These are phyloP conservation scores for Hirtodrosophila confusa DNA, from an alignment of 2,888 invertebrate species.

Conservation along the genomic window DNA sequence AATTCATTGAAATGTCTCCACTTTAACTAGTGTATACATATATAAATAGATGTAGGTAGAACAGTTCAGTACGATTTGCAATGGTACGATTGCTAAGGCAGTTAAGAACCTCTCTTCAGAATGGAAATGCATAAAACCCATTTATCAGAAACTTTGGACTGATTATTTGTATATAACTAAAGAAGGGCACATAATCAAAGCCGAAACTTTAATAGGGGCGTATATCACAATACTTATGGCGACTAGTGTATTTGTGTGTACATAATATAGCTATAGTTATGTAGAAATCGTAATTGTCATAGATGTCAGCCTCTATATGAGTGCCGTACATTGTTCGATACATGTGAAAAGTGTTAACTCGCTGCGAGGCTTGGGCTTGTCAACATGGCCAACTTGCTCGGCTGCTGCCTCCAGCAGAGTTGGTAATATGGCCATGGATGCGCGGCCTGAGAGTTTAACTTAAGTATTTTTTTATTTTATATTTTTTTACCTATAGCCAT, in stretches of 20 bases:
- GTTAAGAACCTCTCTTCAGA: too few species aligned
- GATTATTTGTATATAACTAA: too few species aligned
- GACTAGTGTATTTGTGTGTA: background rate
- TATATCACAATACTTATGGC: too few species aligned
- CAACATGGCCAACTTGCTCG: constrained; percentile 15
- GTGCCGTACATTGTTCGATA: constrained; percentile 45
- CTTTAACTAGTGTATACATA: too few species aligned
- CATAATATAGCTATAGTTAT: constrained; percentile 11
- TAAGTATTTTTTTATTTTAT: constrained; percentile 5
- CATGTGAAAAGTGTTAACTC: constrained; percentile 70
- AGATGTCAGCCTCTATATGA: constrained; percentile 34
- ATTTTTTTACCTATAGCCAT: constrained; percentile 3
- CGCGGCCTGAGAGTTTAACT: constrained; percentile 42
- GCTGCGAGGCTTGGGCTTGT: constrained; percentile 19
- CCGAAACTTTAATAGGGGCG: too few species aligned
- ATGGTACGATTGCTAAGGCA: too few species aligned
- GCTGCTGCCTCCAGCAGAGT: background rate
- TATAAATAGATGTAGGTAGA: too few species aligned
- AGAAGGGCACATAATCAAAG: too few species aligned
- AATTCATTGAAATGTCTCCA: too few species aligned
- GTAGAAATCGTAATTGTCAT: constrained; percentile 43
- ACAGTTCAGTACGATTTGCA: too few species aligned
- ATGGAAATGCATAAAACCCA: too few species aligned
- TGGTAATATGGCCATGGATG: constrained; percentile 44
- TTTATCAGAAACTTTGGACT: too few species aligned